A percentile compares a stretch with the other conserved stretches of the same genome.
These are phyloP conservation scores for Capitulum mitella DNA, from an alignment of 2,888 invertebrate species.

Conservation along the genomic window DNA sequence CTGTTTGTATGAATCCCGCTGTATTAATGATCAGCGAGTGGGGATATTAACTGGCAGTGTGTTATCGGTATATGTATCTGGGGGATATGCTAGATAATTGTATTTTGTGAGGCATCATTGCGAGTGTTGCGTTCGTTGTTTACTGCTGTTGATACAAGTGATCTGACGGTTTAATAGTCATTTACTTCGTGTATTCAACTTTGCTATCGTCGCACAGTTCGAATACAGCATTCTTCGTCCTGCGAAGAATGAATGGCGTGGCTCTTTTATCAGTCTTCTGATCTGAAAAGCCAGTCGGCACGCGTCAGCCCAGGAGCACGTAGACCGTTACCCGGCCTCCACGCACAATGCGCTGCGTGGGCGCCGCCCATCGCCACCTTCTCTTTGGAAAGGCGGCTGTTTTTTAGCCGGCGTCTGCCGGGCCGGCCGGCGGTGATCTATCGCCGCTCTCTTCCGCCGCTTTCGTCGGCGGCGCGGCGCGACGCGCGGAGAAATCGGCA, in stretches of 20 bases:
- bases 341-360: too few species aligned
- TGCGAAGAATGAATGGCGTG: neutral
- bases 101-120: neutral
- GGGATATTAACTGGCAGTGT: neutral
- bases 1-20: neutral
- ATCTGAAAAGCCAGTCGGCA: too few species aligned
- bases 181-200: constrained; percentile 5
- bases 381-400: neutral
- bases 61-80: neutral
- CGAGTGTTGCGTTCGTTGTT: neutral
- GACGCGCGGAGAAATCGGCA: neutral
- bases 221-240: neutral
- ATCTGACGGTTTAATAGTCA: constrained; percentile 4
- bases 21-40: neutral
- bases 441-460: neutral
- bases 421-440: neutral
- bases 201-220: neutral
- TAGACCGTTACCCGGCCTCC: too few species aligned
- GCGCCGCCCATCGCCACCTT: too few species aligned
- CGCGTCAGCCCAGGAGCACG: too few species aligned
- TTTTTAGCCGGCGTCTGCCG: neutral
- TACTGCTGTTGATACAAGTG: neutral
- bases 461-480: neutral
- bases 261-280: too few species aligned
- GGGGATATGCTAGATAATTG: neutral